Base-by-base conservation (phyloP, 1,140 invertebrate species). In the Pantala flavescens region DNA sequence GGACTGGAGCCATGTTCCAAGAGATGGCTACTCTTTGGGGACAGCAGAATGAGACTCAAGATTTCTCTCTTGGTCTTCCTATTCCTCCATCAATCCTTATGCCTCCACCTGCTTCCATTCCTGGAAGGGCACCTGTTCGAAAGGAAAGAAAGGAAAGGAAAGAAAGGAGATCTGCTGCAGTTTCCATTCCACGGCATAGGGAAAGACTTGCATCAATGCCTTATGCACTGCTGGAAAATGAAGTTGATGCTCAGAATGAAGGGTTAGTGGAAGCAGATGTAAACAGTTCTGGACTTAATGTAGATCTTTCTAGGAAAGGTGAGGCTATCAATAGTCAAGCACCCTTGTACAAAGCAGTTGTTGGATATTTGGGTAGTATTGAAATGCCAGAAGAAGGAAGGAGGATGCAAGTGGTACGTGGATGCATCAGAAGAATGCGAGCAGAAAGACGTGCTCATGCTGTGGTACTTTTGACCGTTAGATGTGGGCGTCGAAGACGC, bases 281-380 rank as follows among this genome's bases (percentile, higher is more conserved):
- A 7, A 14, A 12, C 5, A 12, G 49, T 63, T 16, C 14, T 19
- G 49, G 49, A 16, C n/a, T 63, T 5, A 63, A 63, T 63, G 49
- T 16, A 63, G 49, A 63, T 63, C 16, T 63, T 63, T 16, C n/a
- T 7, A 63, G 49, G 12, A 63, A 63, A 14, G 49, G 16, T 19
- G 49, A 63, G 49, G 49, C 49, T 3, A 63, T 63, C 49, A 16
- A 19, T 21, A 63, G 49, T 21, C 49, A 16, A 5, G 14, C 49
- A 1, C 49, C 49, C 12, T 19, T 63, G 14, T 63, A 63, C 49
- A 63, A 63, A 63, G 93, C 92, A 0, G 88, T 98, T 19, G 93
- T 98, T 3, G 95, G 96, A 0, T 98, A 98, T 82, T 85, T 98
- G 71, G 96, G 96, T 7, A 97, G 95, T 0, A 96, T 98, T 72